Conservation (phyloP, 2,888 invertebrate species). For the Masnerella sp. region DNA sequence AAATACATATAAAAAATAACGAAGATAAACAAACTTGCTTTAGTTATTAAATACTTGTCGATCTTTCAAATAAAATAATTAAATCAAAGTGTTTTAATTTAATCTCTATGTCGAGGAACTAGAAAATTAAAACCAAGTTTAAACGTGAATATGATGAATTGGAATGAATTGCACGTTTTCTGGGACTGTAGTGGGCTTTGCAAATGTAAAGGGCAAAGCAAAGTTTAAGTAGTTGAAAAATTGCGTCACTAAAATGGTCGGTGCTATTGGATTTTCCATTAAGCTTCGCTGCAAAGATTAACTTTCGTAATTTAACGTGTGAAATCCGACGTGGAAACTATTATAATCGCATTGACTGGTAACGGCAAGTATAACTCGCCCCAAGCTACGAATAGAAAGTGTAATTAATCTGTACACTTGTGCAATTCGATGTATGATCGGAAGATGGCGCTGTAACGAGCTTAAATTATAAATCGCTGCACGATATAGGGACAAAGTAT, state of each 20-base stretch:
- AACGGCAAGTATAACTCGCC: constrained; percentile 44
- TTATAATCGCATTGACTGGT: constrained; percentile 57
- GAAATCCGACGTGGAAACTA: constrained; percentile 53
- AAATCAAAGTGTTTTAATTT: no score
- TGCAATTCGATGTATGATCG: constrained; percentile 58
- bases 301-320: constrained; percentile 52
- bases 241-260: constrained; percentile 36
- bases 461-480: constrained; percentile 67
- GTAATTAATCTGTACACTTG: constrained; percentile 58
- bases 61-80: no score
- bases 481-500: constrained; percentile 71
- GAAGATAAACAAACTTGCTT: no score
- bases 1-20: no score
- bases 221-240: constrained; percentile 44
- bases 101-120: no score
- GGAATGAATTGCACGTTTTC: constrained; percentile 14
- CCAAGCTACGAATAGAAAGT: constrained; percentile 42
- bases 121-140: not conserved
- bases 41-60: no score
- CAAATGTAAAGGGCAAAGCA: constrained; percentile 10
- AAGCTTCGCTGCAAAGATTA: constrained; percentile 53
- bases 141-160: constrained; percentile 9
- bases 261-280: constrained; percentile 53
- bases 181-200: not conserved
- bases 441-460: constrained; percentile 63